Evolutionary conservation across 2,888 invertebrate species (phyloP).

Genomic region (Caenorhabditis sinica): DNA sequence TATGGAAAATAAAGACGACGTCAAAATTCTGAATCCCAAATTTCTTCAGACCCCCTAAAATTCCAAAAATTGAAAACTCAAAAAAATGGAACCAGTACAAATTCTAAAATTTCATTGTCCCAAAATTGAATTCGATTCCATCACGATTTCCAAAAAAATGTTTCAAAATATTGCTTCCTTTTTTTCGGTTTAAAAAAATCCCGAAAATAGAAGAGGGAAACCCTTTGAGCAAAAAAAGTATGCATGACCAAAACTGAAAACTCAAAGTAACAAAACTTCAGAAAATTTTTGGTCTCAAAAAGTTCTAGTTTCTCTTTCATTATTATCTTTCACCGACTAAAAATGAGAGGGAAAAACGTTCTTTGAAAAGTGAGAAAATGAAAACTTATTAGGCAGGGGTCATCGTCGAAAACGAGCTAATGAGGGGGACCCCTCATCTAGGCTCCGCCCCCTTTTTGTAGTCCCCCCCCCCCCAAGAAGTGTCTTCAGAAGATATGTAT

Average conservation of each 20-base stretch:
- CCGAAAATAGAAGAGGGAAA: not conserved
- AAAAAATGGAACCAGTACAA: too few species aligned
- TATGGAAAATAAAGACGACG: too few species aligned
- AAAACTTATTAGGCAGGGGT: not conserved
- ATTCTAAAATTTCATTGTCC: too few species aligned
- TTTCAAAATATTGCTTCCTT: too few species aligned
- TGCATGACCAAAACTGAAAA: constrained; percentile 17
- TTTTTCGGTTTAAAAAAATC: not conserved
- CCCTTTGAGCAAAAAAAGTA: not conserved
- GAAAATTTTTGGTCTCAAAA: constrained; percentile 5
- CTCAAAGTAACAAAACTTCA: constrained; percentile 18
- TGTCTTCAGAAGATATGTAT: not conserved
- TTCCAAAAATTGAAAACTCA: too few species aligned
- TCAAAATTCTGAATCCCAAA: too few species aligned
- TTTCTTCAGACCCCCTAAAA: too few species aligned
- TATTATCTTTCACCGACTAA: not conserved
- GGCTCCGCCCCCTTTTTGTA: constrained; percentile 19
- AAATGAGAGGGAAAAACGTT: not conserved
- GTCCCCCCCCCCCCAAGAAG: not conserved
- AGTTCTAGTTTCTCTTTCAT: not conserved
- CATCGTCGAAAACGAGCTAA: constrained; percentile 9
- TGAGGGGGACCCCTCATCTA: not conserved
- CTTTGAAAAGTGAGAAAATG: not conserved
- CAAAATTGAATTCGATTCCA: too few species aligned
- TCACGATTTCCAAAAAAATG: too few species aligned